A percentile compares a stretch with the other conserved stretches of the same genome.
phyloP scores from a whole-genome alignment of 2,888 invertebrate species.

The Lacanobia wlatinum region DNA sequence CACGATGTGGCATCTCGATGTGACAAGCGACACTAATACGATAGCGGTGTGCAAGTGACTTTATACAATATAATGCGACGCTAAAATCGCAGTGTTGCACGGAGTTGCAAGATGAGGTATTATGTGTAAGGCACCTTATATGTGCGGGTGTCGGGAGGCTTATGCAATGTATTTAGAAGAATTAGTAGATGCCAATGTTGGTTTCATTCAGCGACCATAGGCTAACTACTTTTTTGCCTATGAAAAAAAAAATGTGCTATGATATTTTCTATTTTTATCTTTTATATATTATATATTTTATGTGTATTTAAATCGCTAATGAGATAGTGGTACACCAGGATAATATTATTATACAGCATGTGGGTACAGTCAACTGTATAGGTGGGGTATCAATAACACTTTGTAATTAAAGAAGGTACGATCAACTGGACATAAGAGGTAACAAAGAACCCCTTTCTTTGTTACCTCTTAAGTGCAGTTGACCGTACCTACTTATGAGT shows the following conservation, averaged over 20 bases:
- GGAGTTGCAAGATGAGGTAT: constrained; percentile 25
- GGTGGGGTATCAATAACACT: no score
- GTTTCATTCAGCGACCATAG: not conserved
- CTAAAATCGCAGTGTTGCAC: constrained; percentile 32
- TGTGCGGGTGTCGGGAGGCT: not conserved
- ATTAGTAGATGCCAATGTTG: not conserved
- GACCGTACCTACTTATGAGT: no score
- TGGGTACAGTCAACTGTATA: not conserved
- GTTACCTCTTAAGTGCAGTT: no score
- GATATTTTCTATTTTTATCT: no score
- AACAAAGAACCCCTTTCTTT: no score
- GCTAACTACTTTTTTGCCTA: no score
- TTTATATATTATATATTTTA: no score
- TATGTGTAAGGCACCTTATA: constrained; percentile 4
- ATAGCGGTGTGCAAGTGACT: constrained; percentile 37
- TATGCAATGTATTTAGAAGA: not conserved
- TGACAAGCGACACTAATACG: constrained; percentile 50
- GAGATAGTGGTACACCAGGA: not conserved
- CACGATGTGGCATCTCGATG: constrained; percentile 26
- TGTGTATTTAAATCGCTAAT: not conserved
- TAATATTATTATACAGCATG: no score
- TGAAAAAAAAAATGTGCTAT: no score
- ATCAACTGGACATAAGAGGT: no score
- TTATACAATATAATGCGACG: constrained; percentile 25
- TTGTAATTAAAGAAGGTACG: no score